These are phyloP conservation scores for Acrobasis suavella DNA, from an alignment of 2,888 invertebrate genomes.

Conservation along the genomic window DNA sequence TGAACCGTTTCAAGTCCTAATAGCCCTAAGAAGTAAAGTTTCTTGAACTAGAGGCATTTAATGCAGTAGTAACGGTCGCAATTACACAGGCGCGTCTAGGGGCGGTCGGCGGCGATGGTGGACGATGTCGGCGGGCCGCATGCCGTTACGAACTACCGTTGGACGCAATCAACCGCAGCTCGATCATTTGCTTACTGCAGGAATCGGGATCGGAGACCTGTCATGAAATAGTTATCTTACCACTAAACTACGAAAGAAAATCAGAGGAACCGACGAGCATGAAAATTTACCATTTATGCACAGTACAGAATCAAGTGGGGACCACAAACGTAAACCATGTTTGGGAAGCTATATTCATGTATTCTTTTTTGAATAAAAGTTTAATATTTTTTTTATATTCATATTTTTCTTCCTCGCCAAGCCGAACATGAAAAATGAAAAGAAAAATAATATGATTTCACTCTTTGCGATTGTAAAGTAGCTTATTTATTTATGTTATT, in stretches of 20 bases:
- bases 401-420: no score
- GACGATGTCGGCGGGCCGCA: constrained; percentile 7
- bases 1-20: background rate
- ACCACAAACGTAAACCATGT: no score
- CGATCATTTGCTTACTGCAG: constrained; percentile 32
- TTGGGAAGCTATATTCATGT: no score
- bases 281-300: no score
- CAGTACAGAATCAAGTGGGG: no score
- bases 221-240: background rate
- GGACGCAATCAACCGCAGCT: constrained; percentile 47
- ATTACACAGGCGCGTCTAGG: constrained; percentile 17
- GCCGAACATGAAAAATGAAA: no score
- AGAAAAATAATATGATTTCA: no score
- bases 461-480: no score
- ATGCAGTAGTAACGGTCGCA: constrained; percentile 16
- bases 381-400: no score
- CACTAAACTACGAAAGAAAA: background rate
- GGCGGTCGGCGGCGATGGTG: constrained; percentile 3
- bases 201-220: background rate
- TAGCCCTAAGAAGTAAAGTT: background rate
- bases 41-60: constrained; percentile 4
- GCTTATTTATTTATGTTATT: no score
- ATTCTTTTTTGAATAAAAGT: no score
- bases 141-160: constrained; percentile 30
- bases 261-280: no score